A percentile compares a stretch with the other conserved stretches of the same genome.
phyloP scores from a whole-genome alignment of 2,113 vertebrate genomes.

The Vulpes ferrilata region DNA sequence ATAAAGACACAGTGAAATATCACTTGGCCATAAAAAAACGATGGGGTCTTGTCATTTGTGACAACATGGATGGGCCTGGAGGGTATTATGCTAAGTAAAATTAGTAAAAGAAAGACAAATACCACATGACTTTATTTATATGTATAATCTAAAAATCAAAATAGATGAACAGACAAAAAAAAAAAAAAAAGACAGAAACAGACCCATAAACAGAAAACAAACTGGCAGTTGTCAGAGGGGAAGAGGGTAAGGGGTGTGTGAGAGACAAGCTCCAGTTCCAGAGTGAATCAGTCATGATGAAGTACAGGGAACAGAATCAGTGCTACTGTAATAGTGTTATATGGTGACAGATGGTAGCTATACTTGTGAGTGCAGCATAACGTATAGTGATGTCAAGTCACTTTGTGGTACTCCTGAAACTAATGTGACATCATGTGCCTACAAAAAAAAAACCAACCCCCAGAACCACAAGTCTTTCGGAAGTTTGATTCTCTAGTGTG shows the following conservation, averaged over 20 bases:
- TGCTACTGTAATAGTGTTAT: not conserved
- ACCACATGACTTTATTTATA: not conserved
- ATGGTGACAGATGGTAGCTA: not conserved
- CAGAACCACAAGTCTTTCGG: not conserved
- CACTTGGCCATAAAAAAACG: not conserved
- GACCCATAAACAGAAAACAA: not conserved
- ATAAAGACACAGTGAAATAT: not conserved
- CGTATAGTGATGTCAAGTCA: not conserved
- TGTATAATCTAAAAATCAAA: not conserved
- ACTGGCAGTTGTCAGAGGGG: not conserved
- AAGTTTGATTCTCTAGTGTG: not conserved
- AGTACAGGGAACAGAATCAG: not conserved
- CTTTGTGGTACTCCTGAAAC: not conserved
- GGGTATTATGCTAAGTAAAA: not conserved
- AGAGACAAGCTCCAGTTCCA: not conserved
- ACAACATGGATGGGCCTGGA: not conserved
- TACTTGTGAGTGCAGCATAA: not conserved
- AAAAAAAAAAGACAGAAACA: not conserved
- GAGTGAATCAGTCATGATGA: not conserved
- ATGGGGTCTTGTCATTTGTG: not conserved
- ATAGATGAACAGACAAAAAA: not conserved
- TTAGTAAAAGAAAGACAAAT: not conserved
- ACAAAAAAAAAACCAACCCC: no score
- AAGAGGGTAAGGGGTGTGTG: not conserved
- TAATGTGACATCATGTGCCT: not conserved